phyloP scores from a whole-genome alignment of 2,888 invertebrate genomes.

The Zonitis immaculata region DNA sequence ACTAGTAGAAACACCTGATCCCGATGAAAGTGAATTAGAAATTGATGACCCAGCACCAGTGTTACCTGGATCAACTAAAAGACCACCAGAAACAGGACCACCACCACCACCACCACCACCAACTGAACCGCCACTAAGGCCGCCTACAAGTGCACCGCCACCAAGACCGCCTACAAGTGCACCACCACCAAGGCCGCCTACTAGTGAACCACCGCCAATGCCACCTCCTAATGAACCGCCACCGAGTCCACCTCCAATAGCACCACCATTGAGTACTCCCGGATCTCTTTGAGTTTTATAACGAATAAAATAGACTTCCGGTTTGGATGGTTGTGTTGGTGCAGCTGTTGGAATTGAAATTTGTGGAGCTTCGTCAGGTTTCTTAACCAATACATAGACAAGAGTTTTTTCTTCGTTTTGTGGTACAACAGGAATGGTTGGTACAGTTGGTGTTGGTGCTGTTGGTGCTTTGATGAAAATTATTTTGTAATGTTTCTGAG shows the following conservation, averaged over 20 bases:
- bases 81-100: constrained; percentile 12
- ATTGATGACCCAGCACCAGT: constrained; percentile 37
- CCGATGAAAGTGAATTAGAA: constrained; percentile 17
- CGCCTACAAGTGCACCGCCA: constrained; percentile 27
- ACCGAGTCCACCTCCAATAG: constrained; percentile 41
- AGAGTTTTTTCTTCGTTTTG: constrained; percentile 86
- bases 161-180: constrained; percentile 15
- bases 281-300: constrained; percentile 70
- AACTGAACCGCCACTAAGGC: constrained; percentile 29
- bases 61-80: constrained; percentile 20
- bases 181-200: constrained; percentile 23
- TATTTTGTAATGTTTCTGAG: constrained; percentile 86
- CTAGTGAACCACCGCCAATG: constrained; percentile 14
- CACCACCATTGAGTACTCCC: constrained; percentile 40
- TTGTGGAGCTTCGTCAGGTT: constrained; percentile 79
- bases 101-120: constrained; percentile 19
- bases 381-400: constrained; percentile 85
- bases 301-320: constrained; percentile 86
- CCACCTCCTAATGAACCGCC: constrained; percentile 28
- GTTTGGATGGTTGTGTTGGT: constrained; percentile 82
- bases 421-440: constrained; percentile 70
- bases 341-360: constrained; percentile 73
- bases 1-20: constrained; percentile 27
- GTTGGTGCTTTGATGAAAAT: constrained; percentile 72
- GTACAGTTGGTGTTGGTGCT: constrained; percentile 66